Conservation (phyloP, 2,113 vertebrate genomes). For the Scartelaos histophorus region DNA sequence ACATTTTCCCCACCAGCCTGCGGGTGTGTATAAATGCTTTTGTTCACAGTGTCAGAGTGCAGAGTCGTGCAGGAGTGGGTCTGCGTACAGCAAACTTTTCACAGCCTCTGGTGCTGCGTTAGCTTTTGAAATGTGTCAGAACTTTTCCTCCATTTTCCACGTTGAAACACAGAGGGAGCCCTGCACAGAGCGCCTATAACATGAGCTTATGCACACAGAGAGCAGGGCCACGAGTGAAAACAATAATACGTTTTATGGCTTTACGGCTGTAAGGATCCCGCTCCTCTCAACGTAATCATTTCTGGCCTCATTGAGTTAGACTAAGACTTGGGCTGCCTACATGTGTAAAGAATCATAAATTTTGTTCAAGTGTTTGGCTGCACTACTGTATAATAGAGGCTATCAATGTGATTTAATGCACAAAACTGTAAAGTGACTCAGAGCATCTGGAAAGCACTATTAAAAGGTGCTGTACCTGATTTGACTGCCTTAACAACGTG, state of each 20-base stretch:
- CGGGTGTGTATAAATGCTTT: neutral
- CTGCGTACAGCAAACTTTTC: neutral
- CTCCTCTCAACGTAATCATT: neutral
- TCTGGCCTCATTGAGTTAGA: neutral
- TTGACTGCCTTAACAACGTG: no score
- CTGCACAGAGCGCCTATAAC: conserved; percentile 5
- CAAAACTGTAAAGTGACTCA: neutral
- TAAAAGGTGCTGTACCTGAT: neutral
- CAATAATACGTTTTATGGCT: conserved; percentile 9
- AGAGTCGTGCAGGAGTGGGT: neutral
- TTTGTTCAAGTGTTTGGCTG: neutral
- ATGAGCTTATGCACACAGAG: neutral
- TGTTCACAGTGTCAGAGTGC: conserved; percentile 3
- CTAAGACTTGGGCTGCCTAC: neutral
- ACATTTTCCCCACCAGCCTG: neutral
- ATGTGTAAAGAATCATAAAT: neutral
- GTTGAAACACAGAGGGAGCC: neutral
- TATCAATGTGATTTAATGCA: neutral
- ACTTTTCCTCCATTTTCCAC: conserved; percentile 5
- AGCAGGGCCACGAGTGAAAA: neutral
- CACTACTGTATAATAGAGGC: neutral
- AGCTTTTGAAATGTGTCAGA: conserved; percentile 12
- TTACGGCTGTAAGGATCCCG: neutral
- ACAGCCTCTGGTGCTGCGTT: conserved; percentile 2
- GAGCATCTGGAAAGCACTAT: neutral